Base-by-base conservation (phyloP, 2,888 invertebrate species). In the Athripsodes cinereus region DNA sequence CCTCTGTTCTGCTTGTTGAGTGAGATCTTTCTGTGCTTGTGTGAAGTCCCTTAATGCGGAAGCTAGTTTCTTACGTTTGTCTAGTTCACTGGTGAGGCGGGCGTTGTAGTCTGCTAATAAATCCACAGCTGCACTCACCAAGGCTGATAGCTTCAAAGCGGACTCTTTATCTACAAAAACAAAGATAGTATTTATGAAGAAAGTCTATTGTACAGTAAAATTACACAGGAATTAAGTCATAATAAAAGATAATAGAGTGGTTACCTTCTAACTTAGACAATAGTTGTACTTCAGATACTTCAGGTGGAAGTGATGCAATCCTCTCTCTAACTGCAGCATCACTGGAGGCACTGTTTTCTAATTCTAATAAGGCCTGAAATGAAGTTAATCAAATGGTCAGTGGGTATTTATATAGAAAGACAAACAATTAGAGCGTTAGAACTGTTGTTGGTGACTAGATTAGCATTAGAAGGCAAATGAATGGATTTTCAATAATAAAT, bases 331-430 rank as follows among this genome's bases (percentile, higher is more conserved):
- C 92, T 1, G 85, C 85, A 63, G 95, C 96, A 79, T 97, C 97
- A 67, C 94, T 92, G 0, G 96, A 96, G 1, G 97, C 96, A 59
- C 95, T 92, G 68, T 92, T 93, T 73, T 97, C 97, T 67, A 97
- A 78, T 66, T 92, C 92, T 73, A 89, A 79, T 57, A 89, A 77
- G 1, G 85, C 86, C 75, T 79, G 74, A 1, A 55, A 59, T n/a
- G n/a, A n/a, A n/a, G n/a, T n/a, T n/a, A n/a, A n/a, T n/a, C n/a
- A n/a, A n/a, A n/a, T n/a, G n/a, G n/a, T n/a, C n/a, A n/a, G n/a
- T n/a, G n/a, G n/a, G n/a, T n/a, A n/a, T n/a, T n/a, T n/a, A n/a
- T n/a, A n/a, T n/a, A n/a, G n/a, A n/a, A n/a, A n/a, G n/a, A n/a
- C n/a, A n/a, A n/a, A n/a, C n/a, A n/a, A n/a, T n/a, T n/a, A n/a